Conservation (phyloP, 2,113 vertebrate species). For the Malurus melanocephalus region DNA sequence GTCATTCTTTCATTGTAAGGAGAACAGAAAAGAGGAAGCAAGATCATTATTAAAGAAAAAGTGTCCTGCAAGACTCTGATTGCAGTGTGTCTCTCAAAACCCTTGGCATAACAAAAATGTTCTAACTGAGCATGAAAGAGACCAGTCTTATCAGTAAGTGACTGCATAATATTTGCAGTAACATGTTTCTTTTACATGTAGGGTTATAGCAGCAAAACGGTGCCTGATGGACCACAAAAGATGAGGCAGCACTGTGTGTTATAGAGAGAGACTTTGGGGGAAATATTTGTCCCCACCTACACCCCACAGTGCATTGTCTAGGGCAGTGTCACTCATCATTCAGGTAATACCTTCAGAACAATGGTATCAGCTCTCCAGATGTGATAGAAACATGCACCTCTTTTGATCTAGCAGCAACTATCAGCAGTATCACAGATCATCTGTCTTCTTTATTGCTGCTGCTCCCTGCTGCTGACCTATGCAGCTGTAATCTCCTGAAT, state of each 20-base stretch:
- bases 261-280: neutral
- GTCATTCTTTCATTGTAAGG: neutral
- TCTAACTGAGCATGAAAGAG: neutral
- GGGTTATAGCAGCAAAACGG: neutral
- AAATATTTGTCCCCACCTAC: neutral
- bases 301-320: neutral
- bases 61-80: slow-evolving; percentile 1
- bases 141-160: neutral
- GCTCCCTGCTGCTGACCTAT: neutral
- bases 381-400: neutral
- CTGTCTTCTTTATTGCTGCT: slow-evolving; percentile 26
- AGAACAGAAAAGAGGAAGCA: neutral
- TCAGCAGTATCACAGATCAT: neutral
- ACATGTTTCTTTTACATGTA: neutral
- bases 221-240: neutral
- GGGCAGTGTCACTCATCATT: neutral
- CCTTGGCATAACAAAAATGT: neutral
- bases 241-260: neutral
- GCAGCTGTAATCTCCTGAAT: neutral
- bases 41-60: neutral
- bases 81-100: neutral
- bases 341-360: neutral
- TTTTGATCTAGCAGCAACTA: neutral
- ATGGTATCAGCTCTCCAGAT: neutral
- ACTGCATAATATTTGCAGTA: neutral